Base-by-base conservation (phyloP, 1,140 invertebrate species). In the Drosophila tristis region DNA sequence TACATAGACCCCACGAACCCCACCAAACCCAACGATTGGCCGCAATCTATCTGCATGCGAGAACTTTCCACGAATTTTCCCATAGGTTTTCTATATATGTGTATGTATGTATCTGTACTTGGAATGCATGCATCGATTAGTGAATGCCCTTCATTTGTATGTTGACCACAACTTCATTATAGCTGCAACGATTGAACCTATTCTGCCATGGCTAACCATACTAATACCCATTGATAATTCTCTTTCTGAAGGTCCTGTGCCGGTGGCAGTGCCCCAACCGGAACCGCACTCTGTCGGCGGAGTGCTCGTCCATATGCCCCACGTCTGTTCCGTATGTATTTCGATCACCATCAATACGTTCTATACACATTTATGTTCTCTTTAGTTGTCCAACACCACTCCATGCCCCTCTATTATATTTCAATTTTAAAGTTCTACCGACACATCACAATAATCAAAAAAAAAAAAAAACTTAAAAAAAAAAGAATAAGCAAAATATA, bases 221-320 rank as follows among this genome's bases (percentile, higher is more conserved):
- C 74, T 90, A 75, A 91, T 84, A 60, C 72, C 2, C 0, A 7
- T 53, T 26, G 74, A 20, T 39, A 20, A 23, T 73, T 84, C 31
- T 89, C 82, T 82, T 81, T 64, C 48, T 45, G 54, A 80, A 92
- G 91, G 91, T 90, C 91, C 91, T 61, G 78, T 92, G 55, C 91
- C 91, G n/a, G 90, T 92, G 35, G 90, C 90, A 23, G 91, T 92
- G 20, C 91, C 91, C 44, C 91, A 94, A 64, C 94, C 95, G 16
- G 96, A 97, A 78, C 93, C 94, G 45, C 95, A 96, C 92, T 96
- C 96, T 2, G 95, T 97, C 51, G 96, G 96, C 70, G 96, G 96
- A 58, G 96, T 97, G 64, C 93, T 97, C 68, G 96, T 97, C 79
- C 96, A 97, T 89, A 97, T 97, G 97, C 97, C 96, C 74, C 96